phyloP scores from a whole-genome alignment of 2,888 invertebrate genomes.

The Caenorhabditis drosophilae region DNA sequence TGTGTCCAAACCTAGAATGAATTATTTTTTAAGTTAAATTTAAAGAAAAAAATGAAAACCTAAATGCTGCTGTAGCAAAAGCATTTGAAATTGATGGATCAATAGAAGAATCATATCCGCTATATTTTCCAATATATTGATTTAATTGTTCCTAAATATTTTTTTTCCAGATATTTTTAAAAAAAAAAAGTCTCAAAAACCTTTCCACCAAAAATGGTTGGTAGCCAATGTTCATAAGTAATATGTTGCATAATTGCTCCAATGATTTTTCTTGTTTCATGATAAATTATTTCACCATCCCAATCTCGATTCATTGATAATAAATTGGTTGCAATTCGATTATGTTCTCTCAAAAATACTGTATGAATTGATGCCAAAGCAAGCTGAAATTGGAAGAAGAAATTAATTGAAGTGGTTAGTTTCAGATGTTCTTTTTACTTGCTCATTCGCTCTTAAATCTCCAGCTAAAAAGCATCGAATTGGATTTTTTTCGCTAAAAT shows the following conservation, averaged over 20 bases:
- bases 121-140: conserved; percentile 79
- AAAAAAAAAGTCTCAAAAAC: no score
- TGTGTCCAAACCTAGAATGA: conserved; percentile 96
- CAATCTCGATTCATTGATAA: conserved; percentile 86
- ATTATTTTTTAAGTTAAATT: no score
- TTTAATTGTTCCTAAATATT: conserved; percentile 43
- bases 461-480: conserved; percentile 92
- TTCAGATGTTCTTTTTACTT: no score
- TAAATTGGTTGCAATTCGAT: conserved; percentile 82
- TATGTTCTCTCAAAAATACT: conserved; percentile 87
- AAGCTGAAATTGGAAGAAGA: conserved; percentile 70
- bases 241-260: conserved; percentile 96
- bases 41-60: no score
- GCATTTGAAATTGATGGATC: conserved; percentile 78
- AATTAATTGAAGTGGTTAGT: not conserved
- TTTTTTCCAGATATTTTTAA: no score
- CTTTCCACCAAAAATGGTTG: conserved; percentile 80
- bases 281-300: conserved; percentile 89
- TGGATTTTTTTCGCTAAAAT: conserved; percentile 69
- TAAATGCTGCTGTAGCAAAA: conserved; percentile 92
- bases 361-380: conserved; percentile 75
- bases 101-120: conserved; percentile 79
- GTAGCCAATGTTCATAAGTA: conserved; percentile 90
- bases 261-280: conserved; percentile 80
- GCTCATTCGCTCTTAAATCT: conserved; percentile 79